Conservation (phyloP, 2,113 vertebrate species). For the Sorex fumeus region DNA sequence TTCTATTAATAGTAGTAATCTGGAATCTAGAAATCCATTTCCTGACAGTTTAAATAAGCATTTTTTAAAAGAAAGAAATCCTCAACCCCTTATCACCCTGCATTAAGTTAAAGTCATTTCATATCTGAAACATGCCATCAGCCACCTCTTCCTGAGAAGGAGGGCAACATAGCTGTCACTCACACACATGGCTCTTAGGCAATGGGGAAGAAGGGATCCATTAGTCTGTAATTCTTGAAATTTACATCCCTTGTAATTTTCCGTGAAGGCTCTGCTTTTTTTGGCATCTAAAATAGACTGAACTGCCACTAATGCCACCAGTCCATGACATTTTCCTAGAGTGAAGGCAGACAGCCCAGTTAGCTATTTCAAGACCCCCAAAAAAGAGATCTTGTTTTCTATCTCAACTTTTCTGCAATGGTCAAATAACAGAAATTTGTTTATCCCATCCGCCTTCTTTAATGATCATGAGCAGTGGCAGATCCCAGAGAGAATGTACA, state of each 20-base stretch:
- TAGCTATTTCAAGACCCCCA: slow-evolving; percentile 65
- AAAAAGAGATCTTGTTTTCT: slow-evolving; percentile 73
- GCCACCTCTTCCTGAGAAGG: slow-evolving; percentile 82
- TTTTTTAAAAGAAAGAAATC: slow-evolving; percentile 60
- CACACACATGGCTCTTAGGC: slow-evolving; percentile 86
- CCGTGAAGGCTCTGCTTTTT: slow-evolving; percentile 85
- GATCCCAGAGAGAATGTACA: slow-evolving; percentile 83
- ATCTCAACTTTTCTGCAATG: slow-evolving; percentile 75
- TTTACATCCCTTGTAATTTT: slow-evolving; percentile 90
- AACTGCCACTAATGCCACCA: slow-evolving; percentile 64
- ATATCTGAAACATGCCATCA: slow-evolving; percentile 73
- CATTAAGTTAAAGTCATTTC: slow-evolving; percentile 84
- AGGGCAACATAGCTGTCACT: slow-evolving; percentile 88
- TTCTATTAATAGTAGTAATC: slow-evolving; percentile 87
- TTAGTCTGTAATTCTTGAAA: slow-evolving; percentile 90
- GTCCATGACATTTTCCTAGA: slow-evolving; percentile 71
- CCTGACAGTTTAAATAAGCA: slow-evolving; percentile 83
- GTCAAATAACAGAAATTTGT: slow-evolving; percentile 84
- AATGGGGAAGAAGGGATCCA: slow-evolving; percentile 81
- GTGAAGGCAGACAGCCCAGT: slow-evolving; percentile 69
- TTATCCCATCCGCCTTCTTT: slow-evolving; percentile 85
- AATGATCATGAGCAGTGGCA: slow-evolving; percentile 87
- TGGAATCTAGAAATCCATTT: slow-evolving; percentile 72
- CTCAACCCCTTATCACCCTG: slow-evolving; percentile 43
- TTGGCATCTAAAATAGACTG: slow-evolving; percentile 86